Evolutionary conservation across 2,797 vertebrate species (phyloP).

Genomic region (Gallinago solitaria): DNA sequence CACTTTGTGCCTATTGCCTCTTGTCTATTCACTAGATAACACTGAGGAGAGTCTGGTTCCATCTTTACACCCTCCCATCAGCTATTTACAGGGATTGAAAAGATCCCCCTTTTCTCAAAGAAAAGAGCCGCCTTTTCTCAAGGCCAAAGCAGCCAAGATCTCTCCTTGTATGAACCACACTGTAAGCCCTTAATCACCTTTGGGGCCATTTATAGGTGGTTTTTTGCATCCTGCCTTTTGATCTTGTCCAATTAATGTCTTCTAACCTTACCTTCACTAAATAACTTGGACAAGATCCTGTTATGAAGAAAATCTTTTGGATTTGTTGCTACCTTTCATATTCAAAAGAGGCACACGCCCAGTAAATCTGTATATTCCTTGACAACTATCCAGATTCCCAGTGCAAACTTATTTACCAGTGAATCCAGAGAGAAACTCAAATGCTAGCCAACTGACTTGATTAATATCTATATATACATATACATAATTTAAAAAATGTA

Average conservation of each 20-base stretch:
- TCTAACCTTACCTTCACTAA: neutral
- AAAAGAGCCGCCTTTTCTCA: neutral
- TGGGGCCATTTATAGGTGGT: neutral
- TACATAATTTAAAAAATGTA: neutral
- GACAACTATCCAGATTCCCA: neutral
- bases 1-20: neutral
- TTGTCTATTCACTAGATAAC: neutral
- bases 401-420: neutral
- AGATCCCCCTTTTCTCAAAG: too few species aligned
- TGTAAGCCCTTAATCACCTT: neutral
- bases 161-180: neutral
- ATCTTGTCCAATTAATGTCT: neutral
- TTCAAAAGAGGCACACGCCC: neutral
- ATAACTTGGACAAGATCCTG: neutral
- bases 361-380: neutral
- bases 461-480: neutral
- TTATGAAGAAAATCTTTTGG: neutral
- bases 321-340: neutral
- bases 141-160: neutral
- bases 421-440: neutral
- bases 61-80: neutral
- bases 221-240: neutral
- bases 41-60: neutral
- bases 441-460: neutral
- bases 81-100: neutral